Conservation (phyloP, 2,888 invertebrate genomes). For the Mechanitis mazaeus region DNA sequence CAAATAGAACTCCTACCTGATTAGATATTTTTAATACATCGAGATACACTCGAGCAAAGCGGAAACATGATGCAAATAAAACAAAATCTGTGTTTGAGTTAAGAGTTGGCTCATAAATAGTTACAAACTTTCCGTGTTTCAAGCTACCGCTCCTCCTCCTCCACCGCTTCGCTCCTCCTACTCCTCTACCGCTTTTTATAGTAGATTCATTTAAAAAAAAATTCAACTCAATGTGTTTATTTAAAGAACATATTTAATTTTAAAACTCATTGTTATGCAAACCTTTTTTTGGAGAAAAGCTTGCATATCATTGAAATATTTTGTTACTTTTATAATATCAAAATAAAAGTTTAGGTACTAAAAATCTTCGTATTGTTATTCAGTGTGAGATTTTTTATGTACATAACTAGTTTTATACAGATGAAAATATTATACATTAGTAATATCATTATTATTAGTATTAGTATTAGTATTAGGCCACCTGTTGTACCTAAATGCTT, state of each 20-base stretch:
- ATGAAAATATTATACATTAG: too few species aligned
- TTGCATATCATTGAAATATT: background rate
- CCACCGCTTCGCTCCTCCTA: conserved; percentile 24
- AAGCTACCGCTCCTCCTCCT: conserved; percentile 40
- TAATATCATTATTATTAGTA: too few species aligned
- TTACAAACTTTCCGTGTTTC: conserved; percentile 56
- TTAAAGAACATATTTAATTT: conserved; percentile 49
- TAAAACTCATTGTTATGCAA: conserved; percentile 30
- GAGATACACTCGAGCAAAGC: conserved; percentile 35
- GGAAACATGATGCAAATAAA: conserved; percentile 38
- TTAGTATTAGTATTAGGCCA: too few species aligned
- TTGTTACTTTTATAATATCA: too few species aligned
- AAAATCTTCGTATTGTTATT: too few species aligned
- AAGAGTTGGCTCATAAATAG: conserved; percentile 63
- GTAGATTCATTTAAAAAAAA: conserved; percentile 46
- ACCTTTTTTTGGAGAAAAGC: background rate
- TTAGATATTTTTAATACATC: conserved; percentile 26
- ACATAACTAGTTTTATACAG: too few species aligned
- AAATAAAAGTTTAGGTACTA: too few species aligned
- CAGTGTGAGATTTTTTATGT: too few species aligned
- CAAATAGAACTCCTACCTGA: conserved; percentile 17
- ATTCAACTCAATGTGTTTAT: conserved; percentile 47
- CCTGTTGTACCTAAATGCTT: too few species aligned
- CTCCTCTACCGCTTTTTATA: conserved; percentile 34
- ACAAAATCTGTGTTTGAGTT: conserved; percentile 43